Conservation (phyloP, 1,140 invertebrate genomes). For the Drosophila ananassae region DNA sequence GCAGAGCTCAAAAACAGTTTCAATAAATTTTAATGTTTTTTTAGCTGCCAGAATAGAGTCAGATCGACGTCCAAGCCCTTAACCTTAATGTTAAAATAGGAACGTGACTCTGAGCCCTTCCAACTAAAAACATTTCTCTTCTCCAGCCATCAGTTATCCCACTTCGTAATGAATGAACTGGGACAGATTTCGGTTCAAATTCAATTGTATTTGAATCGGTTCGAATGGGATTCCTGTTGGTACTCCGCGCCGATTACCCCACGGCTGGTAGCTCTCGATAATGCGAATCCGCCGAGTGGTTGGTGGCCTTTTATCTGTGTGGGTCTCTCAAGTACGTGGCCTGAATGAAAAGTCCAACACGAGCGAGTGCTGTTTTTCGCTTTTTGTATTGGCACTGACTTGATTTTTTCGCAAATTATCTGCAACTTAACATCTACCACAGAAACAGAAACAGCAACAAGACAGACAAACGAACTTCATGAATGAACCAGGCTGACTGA, state of each 20-base stretch:
- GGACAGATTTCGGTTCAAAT: no score
- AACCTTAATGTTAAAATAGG: no score
- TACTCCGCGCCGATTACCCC: background rate
- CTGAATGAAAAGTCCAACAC: conserved; percentile 65
- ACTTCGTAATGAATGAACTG: no score
- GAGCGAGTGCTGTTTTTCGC: conserved; percentile 10
- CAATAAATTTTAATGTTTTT: no score
- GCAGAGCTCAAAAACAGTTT: background rate
- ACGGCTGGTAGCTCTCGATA: conserved; percentile 47
- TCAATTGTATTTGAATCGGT: no score
- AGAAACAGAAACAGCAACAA: conserved; percentile 15
- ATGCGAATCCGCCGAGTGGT: conserved; percentile 48
- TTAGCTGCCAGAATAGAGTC: no score
- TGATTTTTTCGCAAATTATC: conserved; percentile 68
- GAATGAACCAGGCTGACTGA: conserved; percentile 53
- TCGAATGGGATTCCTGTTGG: no score
- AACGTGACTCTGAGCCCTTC: no score
- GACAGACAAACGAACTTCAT: conserved; percentile 52
- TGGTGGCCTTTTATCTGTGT: background rate
- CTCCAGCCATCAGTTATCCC: no score
- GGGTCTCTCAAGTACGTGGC: conserved; percentile 62
- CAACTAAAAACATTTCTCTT: no score
- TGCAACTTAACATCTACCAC: conserved; percentile 63
- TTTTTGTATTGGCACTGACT: conserved; percentile 8
- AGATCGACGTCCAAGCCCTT: no score